A percentile compares a stretch with the other conserved stretches of the same genome.
Conservation (phyloP, 1,140 invertebrate genomes). For the Diorhabda carinulata region DNA sequence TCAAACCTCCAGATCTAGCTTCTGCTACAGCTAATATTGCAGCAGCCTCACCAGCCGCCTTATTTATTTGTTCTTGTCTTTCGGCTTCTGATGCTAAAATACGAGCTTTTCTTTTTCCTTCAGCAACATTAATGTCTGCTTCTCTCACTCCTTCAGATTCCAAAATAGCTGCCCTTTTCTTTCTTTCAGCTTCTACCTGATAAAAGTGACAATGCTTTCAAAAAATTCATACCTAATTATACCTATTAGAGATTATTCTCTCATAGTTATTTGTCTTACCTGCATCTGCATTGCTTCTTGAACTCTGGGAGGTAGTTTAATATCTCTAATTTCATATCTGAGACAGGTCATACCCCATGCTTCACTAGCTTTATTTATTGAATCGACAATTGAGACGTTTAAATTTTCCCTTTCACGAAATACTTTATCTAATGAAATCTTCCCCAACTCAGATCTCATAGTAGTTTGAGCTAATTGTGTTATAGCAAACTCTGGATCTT, state of each 20-base stretch:
- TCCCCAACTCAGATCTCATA: constrained; percentile 97
- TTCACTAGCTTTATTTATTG: constrained; percentile 96
- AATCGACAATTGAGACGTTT: constrained; percentile 93
- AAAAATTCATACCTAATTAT: too few relatives aligned
- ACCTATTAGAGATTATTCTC: too few relatives aligned
- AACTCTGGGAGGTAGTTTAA: constrained; percentile 85
- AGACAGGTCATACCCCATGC: constrained; percentile 98
- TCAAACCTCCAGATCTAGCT: constrained; percentile 75
- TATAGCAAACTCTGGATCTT: constrained; percentile 99
- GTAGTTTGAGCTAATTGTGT: constrained; percentile 98
- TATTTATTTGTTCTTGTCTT: constrained; percentile 83
- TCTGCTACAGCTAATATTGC: constrained; percentile 82
- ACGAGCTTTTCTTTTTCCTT: constrained; percentile 85
- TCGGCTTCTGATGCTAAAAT: constrained; percentile 92
- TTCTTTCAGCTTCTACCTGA: constrained; percentile 90
- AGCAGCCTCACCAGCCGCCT: constrained; percentile 80
- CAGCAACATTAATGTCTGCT: constrained; percentile 96
- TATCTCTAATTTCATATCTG: constrained; percentile 96
- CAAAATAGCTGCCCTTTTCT: constrained; percentile 93
- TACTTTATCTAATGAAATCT: constrained; percentile 96
- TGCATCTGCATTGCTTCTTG: constrained; percentile 99
- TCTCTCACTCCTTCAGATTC: constrained; percentile 94
- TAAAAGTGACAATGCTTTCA: too few relatives aligned
- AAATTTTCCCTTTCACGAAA: constrained; percentile 95
- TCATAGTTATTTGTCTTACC: constrained; percentile 29